Conservation (phyloP, 2,888 invertebrate genomes). For the Diplolepis rosae region DNA sequence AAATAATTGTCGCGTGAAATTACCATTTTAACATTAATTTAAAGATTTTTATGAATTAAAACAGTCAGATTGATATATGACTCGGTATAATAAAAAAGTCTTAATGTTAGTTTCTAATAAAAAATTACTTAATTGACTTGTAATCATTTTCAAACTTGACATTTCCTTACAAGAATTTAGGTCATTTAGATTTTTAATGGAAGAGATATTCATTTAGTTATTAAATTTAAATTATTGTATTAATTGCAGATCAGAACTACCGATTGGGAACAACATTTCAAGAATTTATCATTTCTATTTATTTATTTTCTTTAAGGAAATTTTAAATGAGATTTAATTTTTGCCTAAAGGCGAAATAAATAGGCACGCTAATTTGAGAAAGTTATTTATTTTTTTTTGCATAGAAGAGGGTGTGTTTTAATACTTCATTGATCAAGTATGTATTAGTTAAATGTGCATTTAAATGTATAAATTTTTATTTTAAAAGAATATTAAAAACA, state of each 20-base stretch:
- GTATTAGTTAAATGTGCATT: not conserved
- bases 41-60: slow-evolving; percentile 11
- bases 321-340: not conserved
- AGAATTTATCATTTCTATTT: slow-evolving; percentile 41
- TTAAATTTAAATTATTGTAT: slow-evolving; percentile 34
- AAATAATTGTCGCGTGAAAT: not conserved
- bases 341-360: not conserved
- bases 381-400: not conserved
- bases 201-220: slow-evolving; percentile 1
- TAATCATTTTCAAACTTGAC: too few species aligned
- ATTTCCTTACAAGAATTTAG: not conserved
- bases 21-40: slow-evolving; percentile 6
- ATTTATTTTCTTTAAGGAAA: slow-evolving; percentile 37
- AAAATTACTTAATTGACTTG: too few species aligned
- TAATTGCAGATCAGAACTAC: slow-evolving; percentile 31
- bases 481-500: not conserved
- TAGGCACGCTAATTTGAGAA: not conserved
- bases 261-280: slow-evolving; percentile 30
- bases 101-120: too few species aligned
- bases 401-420: not conserved
- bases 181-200: slow-evolving; percentile 21
- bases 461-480: not conserved
- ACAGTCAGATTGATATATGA: too few species aligned
- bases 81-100: too few species aligned
- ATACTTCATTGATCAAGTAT: not conserved